Evolutionary conservation across 1,140 invertebrate genomes (phyloP).

Genomic region (Hyposmocoma kahamanoa): DNA sequence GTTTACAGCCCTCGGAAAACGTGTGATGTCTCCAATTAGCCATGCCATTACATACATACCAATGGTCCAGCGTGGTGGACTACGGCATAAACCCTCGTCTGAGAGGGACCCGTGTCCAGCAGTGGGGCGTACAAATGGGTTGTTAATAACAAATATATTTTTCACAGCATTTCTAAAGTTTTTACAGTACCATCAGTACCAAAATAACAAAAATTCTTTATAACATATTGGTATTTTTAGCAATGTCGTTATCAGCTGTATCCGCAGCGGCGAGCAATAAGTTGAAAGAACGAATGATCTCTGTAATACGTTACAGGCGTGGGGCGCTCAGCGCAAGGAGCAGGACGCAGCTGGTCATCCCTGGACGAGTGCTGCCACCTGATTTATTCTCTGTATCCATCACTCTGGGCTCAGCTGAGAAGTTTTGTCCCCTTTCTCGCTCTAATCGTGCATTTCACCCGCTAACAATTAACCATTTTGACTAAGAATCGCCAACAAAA

Average conservation of each 20-base stretch:
- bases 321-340: conserved; percentile 13
- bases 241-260: background rate
- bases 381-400: conserved; percentile 65
- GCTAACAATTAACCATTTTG: conserved; percentile 13
- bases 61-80: no score
- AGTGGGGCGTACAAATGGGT: no score
- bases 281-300: conserved; percentile 27
- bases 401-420: conserved; percentile 48
- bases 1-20: no score
- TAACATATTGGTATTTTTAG: no score
- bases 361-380: conserved; percentile 43
- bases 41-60: no score
- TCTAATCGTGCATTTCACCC: conserved; percentile 30
- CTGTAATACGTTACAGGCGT: conserved; percentile 26
- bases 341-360: conserved; percentile 46
- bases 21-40: no score
- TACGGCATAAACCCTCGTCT: no score
- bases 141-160: no score
- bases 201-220: no score
- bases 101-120: no score
- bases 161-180: no score
- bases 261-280: conserved; percentile 10
- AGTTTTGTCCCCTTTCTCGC: conserved; percentile 39
- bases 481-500: conserved; percentile 3
- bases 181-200: no score